These are phyloP conservation scores for Xiphydria camelus DNA, from an alignment of 2,888 invertebrate species.

Conservation along the genomic window DNA sequence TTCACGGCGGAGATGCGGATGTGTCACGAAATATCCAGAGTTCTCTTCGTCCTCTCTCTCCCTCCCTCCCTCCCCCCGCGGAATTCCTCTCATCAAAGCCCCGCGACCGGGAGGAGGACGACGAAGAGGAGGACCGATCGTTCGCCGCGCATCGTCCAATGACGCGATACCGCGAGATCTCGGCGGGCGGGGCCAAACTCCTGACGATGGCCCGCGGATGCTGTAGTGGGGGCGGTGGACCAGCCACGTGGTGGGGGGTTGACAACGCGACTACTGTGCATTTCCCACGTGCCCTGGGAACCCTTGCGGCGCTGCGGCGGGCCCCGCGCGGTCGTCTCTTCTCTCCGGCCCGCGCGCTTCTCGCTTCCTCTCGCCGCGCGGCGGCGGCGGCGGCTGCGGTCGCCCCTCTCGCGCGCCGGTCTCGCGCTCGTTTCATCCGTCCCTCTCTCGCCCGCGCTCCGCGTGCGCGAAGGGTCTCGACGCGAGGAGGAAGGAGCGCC, in stretches of 20 bases:
- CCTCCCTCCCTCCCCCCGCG: too few relatives aligned
- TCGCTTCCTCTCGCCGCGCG: too few relatives aligned
- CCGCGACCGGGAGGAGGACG: slow-evolving; percentile 2
- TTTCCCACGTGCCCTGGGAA: slow-evolving; percentile 66
- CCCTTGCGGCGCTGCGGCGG: slow-evolving; percentile 59
- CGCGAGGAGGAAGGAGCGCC: too few relatives aligned
- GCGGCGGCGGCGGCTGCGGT: too few relatives aligned
- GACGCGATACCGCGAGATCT: slow-evolving; percentile 44
- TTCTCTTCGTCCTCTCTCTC: too few relatives aligned
- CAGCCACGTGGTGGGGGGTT: slow-evolving; percentile 51
- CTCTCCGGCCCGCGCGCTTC: neutral
- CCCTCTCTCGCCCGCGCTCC: too few relatives aligned
- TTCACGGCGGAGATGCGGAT: too few relatives aligned
- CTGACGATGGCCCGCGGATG: slow-evolving; percentile 33
- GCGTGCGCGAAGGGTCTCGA: too few relatives aligned
- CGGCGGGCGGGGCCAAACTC: slow-evolving; percentile 43
- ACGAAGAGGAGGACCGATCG: slow-evolving; percentile 10
- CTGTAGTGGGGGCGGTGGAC: slow-evolving; percentile 46
- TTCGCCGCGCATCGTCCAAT: slow-evolving; percentile 36
- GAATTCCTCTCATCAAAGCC: too few relatives aligned
- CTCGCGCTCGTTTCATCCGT: too few relatives aligned
- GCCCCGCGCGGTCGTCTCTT: slow-evolving; percentile 50
- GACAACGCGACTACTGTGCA: slow-evolving; percentile 66
- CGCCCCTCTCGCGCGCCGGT: too few relatives aligned
- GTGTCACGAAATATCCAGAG: too few relatives aligned